Percentiles rank a stretch among this genome's conserved stretches.
These are phyloP conservation scores for Hedychridium roseum DNA, from an alignment of 2,888 invertebrate species.

Conservation along the genomic window DNA sequence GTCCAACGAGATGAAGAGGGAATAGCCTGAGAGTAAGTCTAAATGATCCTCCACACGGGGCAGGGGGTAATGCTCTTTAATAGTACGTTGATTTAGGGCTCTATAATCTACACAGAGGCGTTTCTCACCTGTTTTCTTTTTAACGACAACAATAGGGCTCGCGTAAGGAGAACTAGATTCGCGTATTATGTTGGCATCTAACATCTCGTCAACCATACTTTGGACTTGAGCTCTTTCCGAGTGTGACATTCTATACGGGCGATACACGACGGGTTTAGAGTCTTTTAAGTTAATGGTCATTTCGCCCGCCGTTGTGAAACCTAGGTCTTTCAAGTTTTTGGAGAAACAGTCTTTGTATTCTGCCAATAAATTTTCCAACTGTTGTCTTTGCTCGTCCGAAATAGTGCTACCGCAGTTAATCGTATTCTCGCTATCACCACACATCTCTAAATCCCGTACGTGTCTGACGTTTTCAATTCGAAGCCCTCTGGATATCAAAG, in stretches of 20 bases:
- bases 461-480: no score
- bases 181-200: no score
- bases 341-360: neutral
- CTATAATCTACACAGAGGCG: neutral
- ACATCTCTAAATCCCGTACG: no score
- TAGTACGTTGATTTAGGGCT: neutral
- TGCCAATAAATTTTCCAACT: neutral
- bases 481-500: no score
- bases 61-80: neutral
- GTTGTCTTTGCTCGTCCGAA: neutral
- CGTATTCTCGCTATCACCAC: no score
- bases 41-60: neutral
- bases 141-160: neutral
- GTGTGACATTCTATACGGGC: neutral
- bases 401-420: no score
- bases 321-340: neutral
- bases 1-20: neutral
- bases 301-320: neutral
- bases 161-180: neutral
- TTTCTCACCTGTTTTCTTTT: neutral
- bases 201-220: no score
- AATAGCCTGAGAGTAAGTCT: neutral
- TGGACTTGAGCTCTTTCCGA: no score
- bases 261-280: no score
- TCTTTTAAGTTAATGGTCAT: no score